A percentile compares a stretch with the other conserved stretches of the same genome.
phyloP scores from a whole-genome alignment of 2,113 vertebrate genomes.

The Nycticryphes semicollaris region DNA sequence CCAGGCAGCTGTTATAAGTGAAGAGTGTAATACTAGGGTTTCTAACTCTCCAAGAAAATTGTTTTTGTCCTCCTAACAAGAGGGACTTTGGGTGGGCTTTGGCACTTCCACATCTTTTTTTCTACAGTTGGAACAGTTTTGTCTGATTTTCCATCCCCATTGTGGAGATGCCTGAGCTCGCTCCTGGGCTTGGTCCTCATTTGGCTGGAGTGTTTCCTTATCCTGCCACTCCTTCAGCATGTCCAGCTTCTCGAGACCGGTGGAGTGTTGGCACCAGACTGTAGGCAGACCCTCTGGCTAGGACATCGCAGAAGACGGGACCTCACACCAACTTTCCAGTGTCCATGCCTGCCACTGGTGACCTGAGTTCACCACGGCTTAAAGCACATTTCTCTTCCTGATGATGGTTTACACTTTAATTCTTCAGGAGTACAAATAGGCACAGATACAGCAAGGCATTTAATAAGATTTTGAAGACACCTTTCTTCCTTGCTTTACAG shows the following conservation, averaged over 20 bases:
- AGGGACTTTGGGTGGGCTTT: background rate
- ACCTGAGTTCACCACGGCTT: background rate
- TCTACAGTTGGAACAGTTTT: background rate
- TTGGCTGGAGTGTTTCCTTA: background rate
- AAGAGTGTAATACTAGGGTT: background rate
- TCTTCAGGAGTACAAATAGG: background rate
- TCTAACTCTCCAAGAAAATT: background rate
- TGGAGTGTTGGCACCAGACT: background rate
- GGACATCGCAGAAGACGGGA: background rate
- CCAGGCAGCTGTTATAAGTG: background rate
- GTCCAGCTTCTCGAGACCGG: fast-evolving
- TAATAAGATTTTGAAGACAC: background rate
- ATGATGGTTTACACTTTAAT: background rate
- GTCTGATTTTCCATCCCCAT: background rate
- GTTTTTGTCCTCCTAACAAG: background rate
- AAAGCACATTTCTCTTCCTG: background rate
- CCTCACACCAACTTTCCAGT: background rate
- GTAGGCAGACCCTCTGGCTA: background rate
- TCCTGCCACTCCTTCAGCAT: background rate
- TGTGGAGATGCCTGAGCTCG: background rate
- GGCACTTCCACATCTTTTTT: background rate
- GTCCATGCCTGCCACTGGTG: background rate
- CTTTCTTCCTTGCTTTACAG: background rate
- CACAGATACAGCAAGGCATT: background rate
- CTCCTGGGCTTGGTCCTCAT: background rate